Evolutionary conservation across 35 echinoderm and acorn worm species (phyloP).

Genomic region (Hemicentrotus pulcherrimus): DNA sequence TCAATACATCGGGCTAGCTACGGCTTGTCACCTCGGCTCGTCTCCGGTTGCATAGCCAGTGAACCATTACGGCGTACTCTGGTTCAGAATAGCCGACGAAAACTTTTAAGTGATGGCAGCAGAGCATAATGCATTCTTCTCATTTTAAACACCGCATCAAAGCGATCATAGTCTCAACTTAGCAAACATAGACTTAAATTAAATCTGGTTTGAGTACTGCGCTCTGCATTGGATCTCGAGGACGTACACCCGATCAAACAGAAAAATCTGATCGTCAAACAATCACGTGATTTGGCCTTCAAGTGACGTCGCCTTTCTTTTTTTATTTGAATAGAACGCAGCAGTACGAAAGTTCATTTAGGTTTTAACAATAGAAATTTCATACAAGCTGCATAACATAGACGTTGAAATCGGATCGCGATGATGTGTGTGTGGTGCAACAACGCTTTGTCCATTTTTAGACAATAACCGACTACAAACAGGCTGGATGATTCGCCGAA

Average conservation of each 20-base stretch:
- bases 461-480: not conserved
- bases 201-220: not conserved
- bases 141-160: not conserved
- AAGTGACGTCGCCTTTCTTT: not conserved
- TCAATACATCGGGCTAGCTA: not conserved
- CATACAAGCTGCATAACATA: not conserved
- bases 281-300: not conserved
- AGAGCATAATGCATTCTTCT: not conserved
- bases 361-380: not conserved
- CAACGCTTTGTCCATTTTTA: not conserved
- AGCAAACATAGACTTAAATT: conserved; percentile 1
- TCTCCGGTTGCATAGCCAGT: not conserved
- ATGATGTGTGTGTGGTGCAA: not conserved
- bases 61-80: not conserved
- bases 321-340: not conserved
- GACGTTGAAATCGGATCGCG: not conserved
- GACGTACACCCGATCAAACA: not conserved
- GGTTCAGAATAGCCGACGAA: not conserved
- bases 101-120: not conserved
- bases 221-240: not conserved
- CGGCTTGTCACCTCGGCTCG: not conserved
- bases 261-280: not conserved
- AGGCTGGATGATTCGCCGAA: not conserved
- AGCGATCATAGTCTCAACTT: not conserved
- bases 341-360: not conserved